phyloP scores from a whole-genome alignment of 2,888 invertebrate genomes.

The Himalopsyche anomala region DNA sequence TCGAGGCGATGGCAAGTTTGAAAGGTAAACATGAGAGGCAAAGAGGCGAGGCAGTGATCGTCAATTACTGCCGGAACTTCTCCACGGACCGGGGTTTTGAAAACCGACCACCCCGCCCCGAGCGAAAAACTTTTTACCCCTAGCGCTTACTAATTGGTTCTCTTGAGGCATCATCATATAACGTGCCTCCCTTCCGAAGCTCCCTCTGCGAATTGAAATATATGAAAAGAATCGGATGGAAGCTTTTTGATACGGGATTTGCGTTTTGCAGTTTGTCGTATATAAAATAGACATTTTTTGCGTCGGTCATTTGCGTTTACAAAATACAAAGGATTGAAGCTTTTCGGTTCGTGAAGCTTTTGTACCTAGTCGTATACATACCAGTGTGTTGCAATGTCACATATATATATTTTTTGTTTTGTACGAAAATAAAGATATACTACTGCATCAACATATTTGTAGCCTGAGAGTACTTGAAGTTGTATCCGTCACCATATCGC shows the following conservation, averaged over 20 bases:
- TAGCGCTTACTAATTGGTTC: constrained; percentile 63
- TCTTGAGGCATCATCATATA: constrained; percentile 56
- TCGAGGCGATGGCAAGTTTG: constrained; percentile 60
- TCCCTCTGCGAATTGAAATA: constrained; percentile 35
- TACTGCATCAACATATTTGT: too few species aligned
- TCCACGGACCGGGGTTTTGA: constrained; percentile 39
- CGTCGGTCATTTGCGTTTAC: too few species aligned
- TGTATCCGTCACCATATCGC: too few species aligned
- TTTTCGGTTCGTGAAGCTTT: too few species aligned
- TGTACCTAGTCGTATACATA: too few species aligned
- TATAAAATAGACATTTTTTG: neutral
- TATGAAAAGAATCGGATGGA: constrained; percentile 7
- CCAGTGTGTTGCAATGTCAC: too few species aligned
- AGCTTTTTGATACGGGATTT: neutral
- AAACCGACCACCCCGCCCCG: constrained; percentile 38
- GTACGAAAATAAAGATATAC: too few species aligned
- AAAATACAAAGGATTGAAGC: too few species aligned
- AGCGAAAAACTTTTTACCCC: constrained; percentile 60
- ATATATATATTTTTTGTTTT: too few species aligned
- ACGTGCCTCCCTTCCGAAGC: neutral
- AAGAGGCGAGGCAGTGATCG: constrained; percentile 60
- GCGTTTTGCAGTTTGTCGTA: neutral
- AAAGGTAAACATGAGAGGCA: constrained; percentile 65
- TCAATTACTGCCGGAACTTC: constrained; percentile 65
- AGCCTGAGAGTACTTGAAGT: too few species aligned